These are phyloP conservation scores for Clarias gariepinus DNA, from an alignment of 2,113 vertebrate species.

Conservation along the genomic window DNA sequence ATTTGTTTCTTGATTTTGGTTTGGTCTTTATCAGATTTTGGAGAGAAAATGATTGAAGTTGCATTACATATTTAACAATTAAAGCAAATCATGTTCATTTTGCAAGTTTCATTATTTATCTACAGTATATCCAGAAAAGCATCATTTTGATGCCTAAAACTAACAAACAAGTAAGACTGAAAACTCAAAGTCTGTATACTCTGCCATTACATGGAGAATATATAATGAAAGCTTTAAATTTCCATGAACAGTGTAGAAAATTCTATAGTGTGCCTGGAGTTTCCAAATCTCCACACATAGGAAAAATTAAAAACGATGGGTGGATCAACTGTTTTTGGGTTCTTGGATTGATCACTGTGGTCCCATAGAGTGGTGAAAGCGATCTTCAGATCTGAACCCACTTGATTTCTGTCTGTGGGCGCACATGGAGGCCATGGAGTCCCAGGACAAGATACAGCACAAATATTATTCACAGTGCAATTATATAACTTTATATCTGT, in stretches of 20 bases:
- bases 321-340: too few species aligned
- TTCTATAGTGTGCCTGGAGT: too few species aligned
- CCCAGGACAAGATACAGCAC: too few species aligned
- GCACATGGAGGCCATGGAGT: too few species aligned
- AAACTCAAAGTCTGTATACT: not conserved
- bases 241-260: not conserved
- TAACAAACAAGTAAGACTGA: not conserved
- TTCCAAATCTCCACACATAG: too few species aligned
- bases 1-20: not conserved
- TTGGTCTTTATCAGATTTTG: not conserved
- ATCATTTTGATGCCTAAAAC: not conserved
- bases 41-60: not conserved
- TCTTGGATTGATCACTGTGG: too few species aligned
- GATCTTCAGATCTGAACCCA: too few species aligned
- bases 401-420: too few species aligned
- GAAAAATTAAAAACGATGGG: too few species aligned
- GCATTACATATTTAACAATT: not conserved
- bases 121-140: not conserved
- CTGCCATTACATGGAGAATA: not conserved
- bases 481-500: too few species aligned
- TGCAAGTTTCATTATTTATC: not conserved
- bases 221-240: not conserved
- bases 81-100: not conserved
- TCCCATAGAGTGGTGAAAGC: too few species aligned
- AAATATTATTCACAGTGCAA: too few species aligned